Base-by-base conservation (phyloP, 1,140 invertebrate genomes). In the Calephelis virginiensis region DNA sequence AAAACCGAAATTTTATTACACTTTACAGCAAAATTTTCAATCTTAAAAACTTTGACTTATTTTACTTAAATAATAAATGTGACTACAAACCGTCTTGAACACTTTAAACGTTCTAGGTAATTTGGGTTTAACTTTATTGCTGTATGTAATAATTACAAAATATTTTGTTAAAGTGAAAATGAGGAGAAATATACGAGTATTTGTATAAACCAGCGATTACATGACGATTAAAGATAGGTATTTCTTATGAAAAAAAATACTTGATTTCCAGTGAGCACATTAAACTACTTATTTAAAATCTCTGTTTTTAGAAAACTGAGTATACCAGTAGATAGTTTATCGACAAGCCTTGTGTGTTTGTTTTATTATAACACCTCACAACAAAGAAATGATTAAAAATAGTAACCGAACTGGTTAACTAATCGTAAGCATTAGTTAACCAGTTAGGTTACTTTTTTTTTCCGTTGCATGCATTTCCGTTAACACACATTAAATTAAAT, bases 61-160 rank as follows among this genome's bases (percentile, higher is more conserved):
- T 71, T 77, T 81, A 80, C 67, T 78, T 78, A 80, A 84, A 85
- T 86, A 90, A 87, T 85, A 90, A 90, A 90, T 90, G 88, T 90
- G 88, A 90, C 88, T 85, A 76, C 85, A 82, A 89, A 88, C 82
- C 70, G n/a, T 46, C 47, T 63, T 72, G 65, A 72, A 74, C 70
- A 74, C 68, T 63, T 73, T 14, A 53, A 64, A 48, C 45, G 10
- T 47, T 56, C 38, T 56, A 56, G 40, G 43, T 28, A 46, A n/a
- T 17, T 38, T 56, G 50, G 28, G 28, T 28, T 28, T 17, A 17
- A 13, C 50, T 10, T 37, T 56, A 56, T 56, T 56, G 53, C 53
- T 37, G 28, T 7, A 11, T 37, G 10, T 12, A 28, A 37, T 11
- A 50, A 50, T 9, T 10, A n/a, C n/a, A n/a, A 49, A 49, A 6